Percentiles rank a stretch among this genome's conserved stretches.
Evolutionary conservation across 2,888 invertebrate species (phyloP).

Genomic region (Petrolisthes cinctipes): DNA sequence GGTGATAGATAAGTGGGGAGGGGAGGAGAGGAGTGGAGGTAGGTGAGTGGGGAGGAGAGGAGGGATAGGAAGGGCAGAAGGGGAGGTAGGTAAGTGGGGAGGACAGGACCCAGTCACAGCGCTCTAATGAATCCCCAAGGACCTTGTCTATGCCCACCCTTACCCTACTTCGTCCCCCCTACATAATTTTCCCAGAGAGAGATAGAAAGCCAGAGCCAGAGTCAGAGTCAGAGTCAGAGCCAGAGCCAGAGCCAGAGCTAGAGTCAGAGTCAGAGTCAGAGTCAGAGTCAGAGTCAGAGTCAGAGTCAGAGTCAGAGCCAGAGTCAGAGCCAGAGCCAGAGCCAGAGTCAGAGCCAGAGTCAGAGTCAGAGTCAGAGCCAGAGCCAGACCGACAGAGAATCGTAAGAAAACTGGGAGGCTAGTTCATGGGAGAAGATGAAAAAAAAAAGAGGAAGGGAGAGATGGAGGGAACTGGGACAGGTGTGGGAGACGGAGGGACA

Average conservation of each 20-base stretch:
- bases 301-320: neutral
- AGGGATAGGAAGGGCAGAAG: neutral
- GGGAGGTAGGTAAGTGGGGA: slow-evolving; percentile 27
- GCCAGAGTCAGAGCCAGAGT: neutral
- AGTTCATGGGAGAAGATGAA: neutral
- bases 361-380: neutral
- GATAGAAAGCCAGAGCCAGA: neutral
- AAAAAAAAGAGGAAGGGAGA: neutral
- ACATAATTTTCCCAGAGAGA: neutral
- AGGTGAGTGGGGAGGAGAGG: neutral
- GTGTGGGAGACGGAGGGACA: neutral
- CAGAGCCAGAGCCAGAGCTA: neutral
- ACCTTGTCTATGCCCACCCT: slow-evolving; percentile 21
- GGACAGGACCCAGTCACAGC: slow-evolving; percentile 27
- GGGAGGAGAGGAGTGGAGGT: neutral
- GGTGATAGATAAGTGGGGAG: neutral
- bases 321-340: neutral
- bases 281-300: neutral
- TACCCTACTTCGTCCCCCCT: neutral
- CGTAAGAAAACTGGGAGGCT: no score
- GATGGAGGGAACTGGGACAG: neutral
- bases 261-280: neutral
- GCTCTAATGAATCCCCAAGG: slow-evolving; percentile 44
- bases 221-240: neutral
- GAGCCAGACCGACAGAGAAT: neutral